Evolutionary conservation across 2,888 invertebrate species (phyloP).

Genomic region (Hydrotaea cyrtoneurina): DNA sequence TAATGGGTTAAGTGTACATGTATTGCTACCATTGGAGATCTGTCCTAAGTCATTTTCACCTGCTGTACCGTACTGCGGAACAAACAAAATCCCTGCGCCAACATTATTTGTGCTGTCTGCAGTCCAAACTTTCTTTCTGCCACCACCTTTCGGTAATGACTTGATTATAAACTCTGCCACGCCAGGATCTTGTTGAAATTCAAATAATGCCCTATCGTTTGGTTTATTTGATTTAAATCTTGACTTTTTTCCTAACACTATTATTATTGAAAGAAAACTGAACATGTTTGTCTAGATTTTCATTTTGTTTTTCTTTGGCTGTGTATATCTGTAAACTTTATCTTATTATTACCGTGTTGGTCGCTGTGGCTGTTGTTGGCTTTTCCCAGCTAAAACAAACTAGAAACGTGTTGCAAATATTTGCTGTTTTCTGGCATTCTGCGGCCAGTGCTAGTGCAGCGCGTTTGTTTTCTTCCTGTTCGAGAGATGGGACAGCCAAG

Average conservation of each 20-base stretch:
- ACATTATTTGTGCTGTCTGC: too few species aligned
- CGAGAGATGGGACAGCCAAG: neutral
- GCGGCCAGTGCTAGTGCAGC: neutral
- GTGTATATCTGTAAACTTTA: neutral
- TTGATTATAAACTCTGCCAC: neutral
- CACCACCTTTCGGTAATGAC: too few species aligned
- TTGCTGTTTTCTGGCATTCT: neutral
- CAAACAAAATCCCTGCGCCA: too few species aligned
- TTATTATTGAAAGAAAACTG: neutral
- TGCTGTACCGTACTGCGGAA: too few species aligned
- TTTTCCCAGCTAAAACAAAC: neutral
- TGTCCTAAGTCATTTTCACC: too few species aligned
- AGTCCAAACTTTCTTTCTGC: too few species aligned
- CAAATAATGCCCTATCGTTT: constrained; percentile 3
- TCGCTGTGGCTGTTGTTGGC: neutral
- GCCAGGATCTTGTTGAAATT: neutral
- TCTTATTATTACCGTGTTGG: neutral
- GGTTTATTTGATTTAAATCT: constrained; percentile 6
- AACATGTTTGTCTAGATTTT: neutral
- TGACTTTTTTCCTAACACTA: neutral
- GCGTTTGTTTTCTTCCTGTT: constrained; percentile 46
- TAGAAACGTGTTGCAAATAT: constrained; percentile 18
- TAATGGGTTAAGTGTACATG: too few species aligned
- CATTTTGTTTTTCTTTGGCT: neutral
- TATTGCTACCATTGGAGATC: too few species aligned